Evolutionary conservation across 1,140 invertebrate genomes (phyloP).

Genomic region (Uloborus diversus): DNA sequence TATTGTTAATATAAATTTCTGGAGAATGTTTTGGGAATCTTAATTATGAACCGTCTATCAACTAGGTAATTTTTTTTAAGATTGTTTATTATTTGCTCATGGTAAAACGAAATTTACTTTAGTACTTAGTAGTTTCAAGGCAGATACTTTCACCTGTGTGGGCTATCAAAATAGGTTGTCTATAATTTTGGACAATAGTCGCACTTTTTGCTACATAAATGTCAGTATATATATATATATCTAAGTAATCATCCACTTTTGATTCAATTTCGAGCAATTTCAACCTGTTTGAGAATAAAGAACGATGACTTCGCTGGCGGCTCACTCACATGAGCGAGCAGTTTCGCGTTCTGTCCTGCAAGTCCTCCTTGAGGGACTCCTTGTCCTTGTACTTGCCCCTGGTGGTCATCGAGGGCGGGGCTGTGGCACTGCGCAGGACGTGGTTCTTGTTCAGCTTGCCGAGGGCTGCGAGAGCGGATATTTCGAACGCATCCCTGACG

Average conservation of each 20-base stretch:
- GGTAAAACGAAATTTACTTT: not conserved
- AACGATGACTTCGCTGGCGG: not conserved
- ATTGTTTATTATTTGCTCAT: not conserved
- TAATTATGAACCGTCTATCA: not conserved
- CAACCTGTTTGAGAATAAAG: too few species aligned
- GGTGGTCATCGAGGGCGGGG: not conserved
- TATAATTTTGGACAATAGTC: not conserved
- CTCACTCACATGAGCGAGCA: constrained; percentile 45
- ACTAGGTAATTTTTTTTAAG: not conserved
- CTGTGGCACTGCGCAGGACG: constrained; percentile 64
- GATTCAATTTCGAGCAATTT: not conserved
- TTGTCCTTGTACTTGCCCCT: constrained; percentile 24
- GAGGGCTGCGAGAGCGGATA: constrained; percentile 72
- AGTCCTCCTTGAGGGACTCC: constrained; percentile 34
- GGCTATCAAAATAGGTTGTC: not conserved
- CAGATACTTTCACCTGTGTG: not conserved
- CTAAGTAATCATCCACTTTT: not conserved
- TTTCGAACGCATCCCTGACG: constrained; percentile 74
- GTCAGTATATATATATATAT: not conserved
- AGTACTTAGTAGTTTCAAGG: not conserved
- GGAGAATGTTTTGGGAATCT: too few species aligned
- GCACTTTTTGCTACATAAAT: not conserved
- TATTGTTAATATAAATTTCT: too few species aligned
- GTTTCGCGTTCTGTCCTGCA: constrained; percentile 36
- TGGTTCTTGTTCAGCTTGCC: constrained; percentile 73